A percentile compares a stretch with the other conserved stretches of the same genome.
These are phyloP conservation scores for Amblyopsis hoosieri DNA, from an alignment of 2,797 vertebrate genomes.

Conservation along the genomic window DNA sequence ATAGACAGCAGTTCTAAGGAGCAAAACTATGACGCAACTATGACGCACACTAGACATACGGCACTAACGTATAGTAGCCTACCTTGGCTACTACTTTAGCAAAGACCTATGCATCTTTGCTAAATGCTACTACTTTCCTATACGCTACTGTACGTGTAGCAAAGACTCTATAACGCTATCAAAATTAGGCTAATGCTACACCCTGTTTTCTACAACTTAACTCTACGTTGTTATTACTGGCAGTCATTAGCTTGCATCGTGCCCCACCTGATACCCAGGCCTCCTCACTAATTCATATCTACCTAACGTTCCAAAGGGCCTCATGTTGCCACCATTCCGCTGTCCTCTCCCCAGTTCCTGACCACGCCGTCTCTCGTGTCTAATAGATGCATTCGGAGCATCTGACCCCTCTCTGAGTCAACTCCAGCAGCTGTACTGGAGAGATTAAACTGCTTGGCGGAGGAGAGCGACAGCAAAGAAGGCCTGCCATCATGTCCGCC, in stretches of 20 bases:
- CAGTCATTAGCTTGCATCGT: slow-evolving; percentile 20
- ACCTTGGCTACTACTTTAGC: too few relatives aligned
- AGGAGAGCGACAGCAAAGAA: background rate
- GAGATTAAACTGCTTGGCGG: background rate
- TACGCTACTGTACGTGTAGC: too few relatives aligned
- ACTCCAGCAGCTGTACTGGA: slow-evolving; percentile 5
- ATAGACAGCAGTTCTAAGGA: slow-evolving; percentile 11
- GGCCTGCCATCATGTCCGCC: slow-evolving; percentile 13
- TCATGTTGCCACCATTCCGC: slow-evolving; percentile 65
- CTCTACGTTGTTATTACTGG: slow-evolving; percentile 12
- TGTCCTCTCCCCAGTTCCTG: slow-evolving; percentile 34
- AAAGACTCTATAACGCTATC: too few relatives aligned
- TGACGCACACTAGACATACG: slow-evolving; percentile 3
- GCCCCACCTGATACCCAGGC: slow-evolving; percentile 60
- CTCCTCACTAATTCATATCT: slow-evolving; percentile 73
- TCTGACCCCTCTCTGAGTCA: slow-evolving; percentile 55
- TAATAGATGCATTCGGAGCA: slow-evolving; percentile 53
- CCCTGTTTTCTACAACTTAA: slow-evolving; percentile 17
- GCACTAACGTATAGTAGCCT: background rate
- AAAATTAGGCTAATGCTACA: too few relatives aligned
- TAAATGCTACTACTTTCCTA: too few relatives aligned
- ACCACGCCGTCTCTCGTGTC: slow-evolving; percentile 56
- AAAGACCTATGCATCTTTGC: too few relatives aligned
- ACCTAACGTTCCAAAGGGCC: slow-evolving; percentile 59
- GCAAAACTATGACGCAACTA: slow-evolving; percentile 16